These are phyloP conservation scores for Ageneiosus marmoratus DNA, from an alignment of 2,113 vertebrate species.

Conservation along the genomic window DNA sequence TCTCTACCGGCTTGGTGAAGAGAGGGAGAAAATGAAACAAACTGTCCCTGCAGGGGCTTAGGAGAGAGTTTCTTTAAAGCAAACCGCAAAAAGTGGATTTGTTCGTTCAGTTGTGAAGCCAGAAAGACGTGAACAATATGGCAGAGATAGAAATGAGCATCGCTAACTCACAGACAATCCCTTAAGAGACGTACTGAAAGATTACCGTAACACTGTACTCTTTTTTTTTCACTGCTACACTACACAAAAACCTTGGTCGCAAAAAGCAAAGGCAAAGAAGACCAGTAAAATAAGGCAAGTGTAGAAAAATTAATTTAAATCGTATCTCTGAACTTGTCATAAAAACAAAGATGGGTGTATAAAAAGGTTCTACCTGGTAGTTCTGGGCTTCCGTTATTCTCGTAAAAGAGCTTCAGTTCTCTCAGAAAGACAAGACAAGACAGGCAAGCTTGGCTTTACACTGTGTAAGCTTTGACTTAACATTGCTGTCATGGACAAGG, in stretches of 20 bases:
- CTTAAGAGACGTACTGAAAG: background rate
- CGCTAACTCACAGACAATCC: background rate
- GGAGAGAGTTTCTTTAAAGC: background rate
- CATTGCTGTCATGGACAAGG: background rate
- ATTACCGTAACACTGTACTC: background rate
- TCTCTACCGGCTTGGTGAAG: conserved; percentile 16
- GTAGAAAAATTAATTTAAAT: conserved; percentile 3
- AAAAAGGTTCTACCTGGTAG: background rate
- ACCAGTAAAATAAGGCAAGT: background rate
- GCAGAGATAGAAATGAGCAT: conserved; percentile 31
- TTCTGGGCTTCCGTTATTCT: background rate
- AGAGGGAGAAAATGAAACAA: conserved; percentile 33
- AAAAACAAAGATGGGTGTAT: conserved; percentile 15
- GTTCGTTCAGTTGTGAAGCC: background rate
- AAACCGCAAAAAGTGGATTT: conserved; percentile 24
- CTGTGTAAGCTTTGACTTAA: background rate
- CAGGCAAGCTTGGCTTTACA: background rate
- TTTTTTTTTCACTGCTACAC: background rate
- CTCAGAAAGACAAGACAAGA: background rate
- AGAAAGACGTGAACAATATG: background rate
- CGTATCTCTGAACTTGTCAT: background rate
- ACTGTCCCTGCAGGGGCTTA: conserved; percentile 13
- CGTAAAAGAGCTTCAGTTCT: background rate
- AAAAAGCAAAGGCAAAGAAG: conserved; percentile 12
- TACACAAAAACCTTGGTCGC: background rate